These are phyloP conservation scores for Lucinisca nassula DNA, from an alignment of 2,888 invertebrate genomes.

Conservation along the genomic window DNA sequence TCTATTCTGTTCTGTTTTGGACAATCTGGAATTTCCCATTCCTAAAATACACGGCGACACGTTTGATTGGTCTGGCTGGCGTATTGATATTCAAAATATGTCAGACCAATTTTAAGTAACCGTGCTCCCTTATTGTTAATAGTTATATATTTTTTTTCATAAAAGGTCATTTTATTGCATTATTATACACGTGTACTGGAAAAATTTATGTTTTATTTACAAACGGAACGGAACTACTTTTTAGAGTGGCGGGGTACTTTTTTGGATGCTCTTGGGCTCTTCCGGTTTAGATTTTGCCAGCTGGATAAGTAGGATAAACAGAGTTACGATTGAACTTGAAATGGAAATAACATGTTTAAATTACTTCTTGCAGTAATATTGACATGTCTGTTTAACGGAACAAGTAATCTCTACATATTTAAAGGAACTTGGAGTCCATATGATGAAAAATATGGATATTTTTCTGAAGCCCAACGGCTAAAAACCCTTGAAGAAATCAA, in stretches of 20 bases:
- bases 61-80: no score
- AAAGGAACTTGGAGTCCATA: constrained; percentile 75
- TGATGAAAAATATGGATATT: constrained; percentile 84
- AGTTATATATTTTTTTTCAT: no score
- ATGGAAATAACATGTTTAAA: constrained; percentile 68
- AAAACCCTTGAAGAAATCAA: constrained; percentile 87
- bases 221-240: no score
- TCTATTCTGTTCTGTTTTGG: no score
- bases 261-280: constrained; percentile 62
- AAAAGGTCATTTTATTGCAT: no score
- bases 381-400: constrained; percentile 46
- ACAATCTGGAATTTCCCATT: no score
- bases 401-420: constrained; percentile 66
- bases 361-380: constrained; percentile 32
- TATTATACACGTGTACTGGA: no score
- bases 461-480: constrained; percentile 85
- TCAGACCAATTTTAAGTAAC: no score
- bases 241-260: background rate
- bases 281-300: constrained; percentile 57
- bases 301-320: background rate
- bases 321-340: background rate
- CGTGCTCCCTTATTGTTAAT: no score
- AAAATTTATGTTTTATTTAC: no score
- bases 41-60: no score
- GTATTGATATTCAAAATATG: no score